Evolutionary conservation across 2,888 invertebrate genomes (phyloP), one percentile per base, ranked within the genome.

Genomic region (Eremobia ochroleuca): DNA sequence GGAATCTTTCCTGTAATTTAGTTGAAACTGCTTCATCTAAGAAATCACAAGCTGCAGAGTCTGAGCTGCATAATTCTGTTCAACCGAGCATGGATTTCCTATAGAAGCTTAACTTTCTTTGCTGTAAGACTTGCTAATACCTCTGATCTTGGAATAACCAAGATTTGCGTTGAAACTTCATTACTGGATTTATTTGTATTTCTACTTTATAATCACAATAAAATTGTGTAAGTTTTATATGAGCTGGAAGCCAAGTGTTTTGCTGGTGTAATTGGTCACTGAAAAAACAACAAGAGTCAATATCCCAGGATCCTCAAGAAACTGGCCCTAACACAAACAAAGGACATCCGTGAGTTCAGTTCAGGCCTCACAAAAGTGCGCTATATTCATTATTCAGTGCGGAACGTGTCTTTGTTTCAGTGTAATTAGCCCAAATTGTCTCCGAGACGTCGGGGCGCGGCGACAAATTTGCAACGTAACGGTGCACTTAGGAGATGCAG

Each of bases 391-490:
- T 87, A 87, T 89, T 87, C 84, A 88, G 81, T 64, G 72, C 77
- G 66, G 66, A 81, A 85, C 78, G 76, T 78, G 81, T 81, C 88
- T 83, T 86, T 89, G 89, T 87, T 89, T 85, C 86, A 43, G 62
- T 84, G 88, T 88, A 89, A 89, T 89, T 89, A 89, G 89, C 82
- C 84, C 79, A 85, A 89, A 89, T 89, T 87, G 89, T 84, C 59
- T 79, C 81, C 79, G 55, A 83, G 89, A 81, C 82, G 87, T 62
- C 43, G 75, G 82, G 73, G 79, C 82, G 76, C 82, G 71, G 81
- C 79, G 82, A 85, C 86, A 88, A 89, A 89, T 89, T 89, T 87
- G 79, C 88, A 84, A 86, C 75, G 88, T 86, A 83, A 80, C 86
- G 74, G 71, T 75, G 89, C 89, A 85, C 86, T 89, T 87, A 87